Evolutionary conservation across 2,888 invertebrate genomes (phyloP).

Genomic region (Cephus rjabovi): DNA sequence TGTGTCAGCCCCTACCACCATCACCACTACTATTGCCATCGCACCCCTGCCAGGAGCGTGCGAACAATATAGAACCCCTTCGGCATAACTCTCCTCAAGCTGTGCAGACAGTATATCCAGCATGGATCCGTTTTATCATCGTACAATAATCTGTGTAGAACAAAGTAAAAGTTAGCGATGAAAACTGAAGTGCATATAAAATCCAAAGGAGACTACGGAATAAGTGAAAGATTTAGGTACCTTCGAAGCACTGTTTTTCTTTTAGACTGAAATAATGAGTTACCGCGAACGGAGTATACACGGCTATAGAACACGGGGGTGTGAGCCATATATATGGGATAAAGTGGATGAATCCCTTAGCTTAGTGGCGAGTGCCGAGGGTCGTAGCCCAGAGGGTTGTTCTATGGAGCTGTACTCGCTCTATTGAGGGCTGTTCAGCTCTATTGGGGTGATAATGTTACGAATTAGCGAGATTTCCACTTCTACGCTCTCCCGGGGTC

Average conservation of each 20-base stretch:
- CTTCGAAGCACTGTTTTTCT: neutral
- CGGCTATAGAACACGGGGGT: slow-evolving; percentile 24
- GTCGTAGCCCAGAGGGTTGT: slow-evolving; percentile 44
- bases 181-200: neutral
- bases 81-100: slow-evolving; percentile 15
- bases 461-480: slow-evolving; percentile 63
- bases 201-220: neutral
- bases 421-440: slow-evolving; percentile 55
- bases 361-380: slow-evolving; percentile 51
- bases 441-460: slow-evolving; percentile 63
- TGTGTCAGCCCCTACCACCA: slow-evolving; percentile 47
- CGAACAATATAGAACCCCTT: slow-evolving; percentile 17
- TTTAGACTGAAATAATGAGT: slow-evolving; percentile 22
- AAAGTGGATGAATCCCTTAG: slow-evolving; percentile 57
- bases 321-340: slow-evolving; percentile 36
- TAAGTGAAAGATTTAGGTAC: neutral
- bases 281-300: slow-evolving; percentile 39
- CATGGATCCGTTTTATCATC: neutral
- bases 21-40: slow-evolving; percentile 15
- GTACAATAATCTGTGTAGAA: neutral
- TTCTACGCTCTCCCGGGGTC: slow-evolving; percentile 35
- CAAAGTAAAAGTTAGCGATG: neutral
- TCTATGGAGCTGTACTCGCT: slow-evolving; percentile 47
- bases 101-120: neutral
- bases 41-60: slow-evolving; percentile 15